These are phyloP conservation scores for Tineola bisselliella DNA, from an alignment of 2,888 invertebrate species.

Conservation along the genomic window DNA sequence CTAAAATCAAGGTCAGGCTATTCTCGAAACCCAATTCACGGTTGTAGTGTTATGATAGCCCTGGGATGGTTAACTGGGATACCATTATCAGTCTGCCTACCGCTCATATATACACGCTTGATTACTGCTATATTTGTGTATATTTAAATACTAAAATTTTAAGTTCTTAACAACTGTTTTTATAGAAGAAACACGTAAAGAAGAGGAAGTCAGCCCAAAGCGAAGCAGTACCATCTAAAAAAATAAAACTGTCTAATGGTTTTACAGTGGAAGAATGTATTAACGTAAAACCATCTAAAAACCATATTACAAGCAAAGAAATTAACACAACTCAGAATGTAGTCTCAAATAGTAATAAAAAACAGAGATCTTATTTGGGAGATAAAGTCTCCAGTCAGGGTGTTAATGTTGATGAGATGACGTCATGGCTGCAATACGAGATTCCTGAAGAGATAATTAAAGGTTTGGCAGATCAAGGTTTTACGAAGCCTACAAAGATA, in stretches of 20 bases:
- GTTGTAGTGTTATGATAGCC: too few species aligned
- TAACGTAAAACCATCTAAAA: conserved; percentile 30
- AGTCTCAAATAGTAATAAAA: not conserved
- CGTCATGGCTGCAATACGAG: conserved; percentile 74
- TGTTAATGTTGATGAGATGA: conserved; percentile 49
- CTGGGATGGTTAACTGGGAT: too few species aligned
- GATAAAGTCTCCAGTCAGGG: conserved; percentile 12
- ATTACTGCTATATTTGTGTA: too few species aligned
- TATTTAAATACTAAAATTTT: too few species aligned
- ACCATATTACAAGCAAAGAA: conserved; percentile 24
- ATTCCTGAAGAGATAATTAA: conserved; percentile 76
- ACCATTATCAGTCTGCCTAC: too few species aligned
- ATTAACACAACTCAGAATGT: conserved; percentile 31
- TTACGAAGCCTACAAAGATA: conserved; percentile 87
- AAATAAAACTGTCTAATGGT: conserved; percentile 40
- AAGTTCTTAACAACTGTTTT: too few species aligned
- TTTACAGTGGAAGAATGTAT: conserved; percentile 45
- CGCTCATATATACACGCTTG: too few species aligned
- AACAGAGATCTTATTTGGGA: conserved; percentile 21
- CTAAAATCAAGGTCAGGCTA: too few species aligned
- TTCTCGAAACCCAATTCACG: too few species aligned
- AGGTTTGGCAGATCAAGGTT: conserved; percentile 80
- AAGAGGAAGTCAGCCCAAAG: conserved; percentile 23
- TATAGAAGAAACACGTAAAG: conserved; percentile 24
- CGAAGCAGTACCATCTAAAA: conserved; percentile 24